Evolutionary conservation across 2,888 invertebrate species (phyloP).

Genomic region (Peribatodes rhomboidaria): DNA sequence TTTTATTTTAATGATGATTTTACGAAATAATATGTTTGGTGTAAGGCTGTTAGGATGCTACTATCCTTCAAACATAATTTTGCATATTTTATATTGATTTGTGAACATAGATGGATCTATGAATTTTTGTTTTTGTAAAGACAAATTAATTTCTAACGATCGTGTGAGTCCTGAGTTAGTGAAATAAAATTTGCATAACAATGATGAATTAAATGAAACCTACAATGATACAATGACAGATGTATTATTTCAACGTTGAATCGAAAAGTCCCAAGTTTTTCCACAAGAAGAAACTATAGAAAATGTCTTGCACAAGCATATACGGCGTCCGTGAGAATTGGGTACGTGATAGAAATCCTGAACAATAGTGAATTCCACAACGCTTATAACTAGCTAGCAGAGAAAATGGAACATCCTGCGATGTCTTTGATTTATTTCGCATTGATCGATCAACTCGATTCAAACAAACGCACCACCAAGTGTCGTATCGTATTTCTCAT

Average conservation of each 20-base stretch:
- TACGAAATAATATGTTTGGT: constrained; percentile 20
- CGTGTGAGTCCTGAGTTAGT: too few relatives aligned
- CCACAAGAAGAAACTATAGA: constrained; percentile 51
- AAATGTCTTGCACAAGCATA: constrained; percentile 61
- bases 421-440: constrained; percentile 8
- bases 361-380: constrained; percentile 65
- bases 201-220: constrained; percentile 44
- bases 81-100: background rate
- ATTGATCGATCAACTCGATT: background rate
- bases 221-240: constrained; percentile 31
- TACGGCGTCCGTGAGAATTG: constrained; percentile 71
- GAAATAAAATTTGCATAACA: constrained; percentile 38
- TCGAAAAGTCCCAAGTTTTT: constrained; percentile 42
- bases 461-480: too few relatives aligned
- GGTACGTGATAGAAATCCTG: constrained; percentile 78
- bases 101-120: background rate
- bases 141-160: background rate
- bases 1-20: constrained; percentile 27
- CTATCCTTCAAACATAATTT: constrained; percentile 2
- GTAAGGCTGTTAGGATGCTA: constrained; percentile 9
- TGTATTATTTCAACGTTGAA: constrained; percentile 37
- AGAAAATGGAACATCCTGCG: constrained; percentile 58
- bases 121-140: background rate
- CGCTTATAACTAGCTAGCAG: constrained; percentile 54
- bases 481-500: too few relatives aligned